Evolutionary conservation across 1,140 invertebrate species (phyloP), one percentile per base, ranked within the genome.

Genomic region (Bombus affinis): DNA sequence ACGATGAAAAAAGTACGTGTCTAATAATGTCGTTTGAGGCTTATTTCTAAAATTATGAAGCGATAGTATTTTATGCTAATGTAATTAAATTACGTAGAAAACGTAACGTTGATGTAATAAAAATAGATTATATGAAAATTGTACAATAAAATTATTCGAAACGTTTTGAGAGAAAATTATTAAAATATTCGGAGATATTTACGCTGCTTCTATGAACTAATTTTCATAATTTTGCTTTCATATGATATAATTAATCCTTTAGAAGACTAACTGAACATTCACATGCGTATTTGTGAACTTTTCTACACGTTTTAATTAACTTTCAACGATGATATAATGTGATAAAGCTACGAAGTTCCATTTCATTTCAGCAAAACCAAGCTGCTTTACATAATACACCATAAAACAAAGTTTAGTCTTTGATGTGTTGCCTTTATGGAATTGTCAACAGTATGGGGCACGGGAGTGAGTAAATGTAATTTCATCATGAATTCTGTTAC

Each of bases 331-430:
- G 2, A 42, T 53, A 35, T 39, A 77, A 62, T 39, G 25, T 39
- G 1, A 37, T 13, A 22, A 42, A 65, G 57, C 42, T 59, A 65
- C 28, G 15, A 39, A 39, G 25, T 25, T 39, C 28, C 35, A 22
- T 59, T 59, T 76, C 35, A 32, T 76, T 76, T n/a, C 18, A 76
- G 35, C 53, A 15, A 62, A 59, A 76, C 8, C 53, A 62, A 62
- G 37, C 53, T 62, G 62, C 59, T 76, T 76, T 76, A 22, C 53
- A 18, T 76, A 59, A 47, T 59, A 22, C 15, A 25, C 15, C 25
- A 39, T 59, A 57, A 37, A 76, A 76, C 74, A 39, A 76, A 76
- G 53, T 59, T 76, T 59, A 37, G 22, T 59, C 53, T 59, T 76
- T 76, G 35, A 39, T 57, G 25, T 25, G 28, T 39, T 76, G n/a